A percentile compares a stretch with the other conserved stretches of the same genome.
phyloP scores from a whole-genome alignment of 2,113 vertebrate species.

The Uria aalge region DNA sequence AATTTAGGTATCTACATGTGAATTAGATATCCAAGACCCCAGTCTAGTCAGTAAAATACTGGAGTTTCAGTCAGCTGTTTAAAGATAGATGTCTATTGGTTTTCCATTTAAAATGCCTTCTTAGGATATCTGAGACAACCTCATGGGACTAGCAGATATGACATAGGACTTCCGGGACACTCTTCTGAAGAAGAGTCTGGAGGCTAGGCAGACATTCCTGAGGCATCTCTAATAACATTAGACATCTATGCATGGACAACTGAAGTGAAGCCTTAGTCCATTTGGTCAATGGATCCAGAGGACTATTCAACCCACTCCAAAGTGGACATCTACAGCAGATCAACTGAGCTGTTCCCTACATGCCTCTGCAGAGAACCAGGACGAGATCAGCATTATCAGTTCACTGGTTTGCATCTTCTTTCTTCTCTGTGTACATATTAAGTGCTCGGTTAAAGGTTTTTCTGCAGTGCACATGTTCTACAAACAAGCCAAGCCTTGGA shows the following conservation, averaged over 20 bases:
- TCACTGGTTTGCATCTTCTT: not conserved
- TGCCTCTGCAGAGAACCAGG: not conserved
- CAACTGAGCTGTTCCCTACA: not conserved
- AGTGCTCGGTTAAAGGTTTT: not conserved
- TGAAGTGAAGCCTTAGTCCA: not conserved
- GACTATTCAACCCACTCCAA: not conserved
- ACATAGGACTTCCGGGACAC: not conserved
- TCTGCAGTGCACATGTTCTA: not conserved
- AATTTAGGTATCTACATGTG: not conserved
- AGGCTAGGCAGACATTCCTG: not conserved
- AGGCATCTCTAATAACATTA: not conserved
- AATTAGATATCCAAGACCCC: not conserved
- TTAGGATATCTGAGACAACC: not conserved
- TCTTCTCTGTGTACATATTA: not conserved
- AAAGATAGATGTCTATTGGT: not conserved
- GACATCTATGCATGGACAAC: not conserved
- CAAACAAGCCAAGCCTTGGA: not conserved
- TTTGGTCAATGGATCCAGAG: not conserved
- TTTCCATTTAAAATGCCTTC: not conserved
- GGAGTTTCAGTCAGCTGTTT: not conserved
- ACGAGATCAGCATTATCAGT: not conserved
- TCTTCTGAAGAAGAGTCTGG: not conserved
- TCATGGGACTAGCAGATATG: not conserved
- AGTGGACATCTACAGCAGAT: not conserved
- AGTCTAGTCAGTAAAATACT: not conserved